Base-by-base conservation (phyloP, 2,888 invertebrate species). In the Eucriotettix oculatus region DNA sequence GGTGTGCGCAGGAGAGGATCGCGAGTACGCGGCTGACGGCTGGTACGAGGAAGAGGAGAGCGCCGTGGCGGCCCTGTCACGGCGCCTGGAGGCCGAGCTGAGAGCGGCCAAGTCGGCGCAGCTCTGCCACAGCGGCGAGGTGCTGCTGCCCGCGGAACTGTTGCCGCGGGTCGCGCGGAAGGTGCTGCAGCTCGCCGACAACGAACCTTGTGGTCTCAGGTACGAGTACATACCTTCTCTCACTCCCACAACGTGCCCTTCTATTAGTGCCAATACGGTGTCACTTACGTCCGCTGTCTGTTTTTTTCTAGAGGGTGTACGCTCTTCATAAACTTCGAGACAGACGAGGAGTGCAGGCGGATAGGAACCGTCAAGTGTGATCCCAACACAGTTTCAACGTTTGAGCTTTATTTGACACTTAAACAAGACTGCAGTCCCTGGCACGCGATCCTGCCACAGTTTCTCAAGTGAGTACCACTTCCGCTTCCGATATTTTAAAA, bases 151-250 rank as follows among this genome's bases (percentile, higher is more conserved):
- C 48, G 85, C 86, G 58, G 88, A 89, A 72, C 81, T 92, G 65
- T 80, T 90, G 61, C 83, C 85, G 65, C 78, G 86, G 66, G 86
- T 92, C 63, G 84, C 92, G 56, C 78, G 84, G 65, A 87, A 90
- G 71, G 85, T 91, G 63, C 78, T 92, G 58, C 80, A 82, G 60
- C 84, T 90, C 78, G 89, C 93, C 1, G 90, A 91, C 71, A 84
- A 85, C 58, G 93, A 94, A 74, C 93, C 93, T 16, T 93, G 90
- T 75, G 94, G 93, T 58, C 81, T 92, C 57, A 78, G 90, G 66
- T 74, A 64, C 29, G 29, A 29, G 29, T 29, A 29, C 29, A 29
- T 29, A 7, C 29, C 29, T 29, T 29, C 29, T 29, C 29, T 29
- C 29, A 5, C 29, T 5, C 7, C 29, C 29, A 2, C 29, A 29